phyloP scores from a whole-genome alignment of 1,140 invertebrate genomes.

The silkworm (Bombyx mori) region DNA sequence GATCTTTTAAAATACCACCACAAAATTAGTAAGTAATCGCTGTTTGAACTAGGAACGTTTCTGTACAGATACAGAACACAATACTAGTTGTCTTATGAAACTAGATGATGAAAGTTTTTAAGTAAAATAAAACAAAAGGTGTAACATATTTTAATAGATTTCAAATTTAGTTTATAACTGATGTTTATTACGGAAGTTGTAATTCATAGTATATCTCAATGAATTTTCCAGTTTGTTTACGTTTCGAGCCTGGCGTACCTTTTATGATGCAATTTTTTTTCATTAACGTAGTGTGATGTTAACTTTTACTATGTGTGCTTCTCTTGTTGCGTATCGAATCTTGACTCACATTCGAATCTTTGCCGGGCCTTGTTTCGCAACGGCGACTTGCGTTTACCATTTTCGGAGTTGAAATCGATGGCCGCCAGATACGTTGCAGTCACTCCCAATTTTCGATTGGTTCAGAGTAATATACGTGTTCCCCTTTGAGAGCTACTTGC shows the following conservation, averaged over 20 bases:
- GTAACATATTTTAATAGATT: too few relatives aligned
- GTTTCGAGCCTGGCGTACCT: background rate
- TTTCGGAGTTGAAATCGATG: constrained; percentile 31
- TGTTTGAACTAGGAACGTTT: too few relatives aligned
- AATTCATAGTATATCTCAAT: background rate
- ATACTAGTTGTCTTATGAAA: too few relatives aligned
- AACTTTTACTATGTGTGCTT: constrained; percentile 13
- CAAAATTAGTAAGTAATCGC: too few relatives aligned
- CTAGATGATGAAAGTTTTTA: too few relatives aligned
- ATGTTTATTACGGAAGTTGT: background rate
- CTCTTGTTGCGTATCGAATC: constrained; percentile 17
- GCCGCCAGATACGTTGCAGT: constrained; percentile 15
- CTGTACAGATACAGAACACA: too few relatives aligned
- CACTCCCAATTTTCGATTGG: constrained; percentile 9
- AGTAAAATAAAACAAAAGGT: too few relatives aligned
- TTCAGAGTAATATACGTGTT: constrained; percentile 10
- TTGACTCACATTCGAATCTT: constrained; percentile 40
- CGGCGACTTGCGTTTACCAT: constrained; percentile 33
- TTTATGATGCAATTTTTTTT: constrained; percentile 10
- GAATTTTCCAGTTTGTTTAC: background rate
- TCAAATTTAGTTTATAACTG: too few relatives aligned
- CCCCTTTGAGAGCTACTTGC: constrained; percentile 18
- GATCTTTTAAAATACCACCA: too few relatives aligned
- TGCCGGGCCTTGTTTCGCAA: constrained; percentile 42
- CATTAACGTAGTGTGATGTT: constrained; percentile 11